Evolutionary conservation across 2,888 invertebrate genomes (phyloP), one percentile per base, ranked within the genome.

Genomic region (Axea sp.): DNA sequence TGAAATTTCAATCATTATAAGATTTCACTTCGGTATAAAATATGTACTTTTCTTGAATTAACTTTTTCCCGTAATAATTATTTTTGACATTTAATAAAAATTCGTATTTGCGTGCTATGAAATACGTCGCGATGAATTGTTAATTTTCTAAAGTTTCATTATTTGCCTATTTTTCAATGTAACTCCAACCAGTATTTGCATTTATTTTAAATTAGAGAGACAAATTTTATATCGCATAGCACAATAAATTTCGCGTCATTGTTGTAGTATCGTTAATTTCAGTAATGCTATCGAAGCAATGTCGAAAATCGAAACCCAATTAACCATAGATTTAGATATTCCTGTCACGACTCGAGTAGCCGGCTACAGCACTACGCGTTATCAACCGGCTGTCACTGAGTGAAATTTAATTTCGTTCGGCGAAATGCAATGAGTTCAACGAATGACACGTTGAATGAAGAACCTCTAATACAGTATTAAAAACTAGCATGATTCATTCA

Each of bases 291-390:
- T 73, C 68, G 74, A 64, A 69, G 64, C 68, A 51, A 59, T 68
- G 74, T 74, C 62, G 72, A 77, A 77, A 75, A 77, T 77, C 73
- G 76, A 78, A 78, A 78, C 67, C 71, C 77, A 78, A 78, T 78
- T 77, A 78, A 76, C 77, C 51, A 53, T 47, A 65, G 73, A 67
- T 76, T 76, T 78, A 78, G 78, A 77, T 77, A 78, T 78, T 77
- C 77, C 60, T 73, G 77, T 76, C 77, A 78, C 77, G 75, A 62
- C 62, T 55, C 68, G 68, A 73, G 75, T 71, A 68, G 57, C 45
- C 35, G 69, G 68, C 43, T 71, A 67, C 49, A 62, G 69, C 55
- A 51, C 73, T 31, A 51, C 62, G 67, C 67, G 73, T 68, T 78
- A 77, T 78, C 78, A 77, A 76, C 78, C 71, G 71, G 75, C 69